Conservation (phyloP, 2,888 invertebrate genomes). For the Schrankia costaestrigalis region DNA sequence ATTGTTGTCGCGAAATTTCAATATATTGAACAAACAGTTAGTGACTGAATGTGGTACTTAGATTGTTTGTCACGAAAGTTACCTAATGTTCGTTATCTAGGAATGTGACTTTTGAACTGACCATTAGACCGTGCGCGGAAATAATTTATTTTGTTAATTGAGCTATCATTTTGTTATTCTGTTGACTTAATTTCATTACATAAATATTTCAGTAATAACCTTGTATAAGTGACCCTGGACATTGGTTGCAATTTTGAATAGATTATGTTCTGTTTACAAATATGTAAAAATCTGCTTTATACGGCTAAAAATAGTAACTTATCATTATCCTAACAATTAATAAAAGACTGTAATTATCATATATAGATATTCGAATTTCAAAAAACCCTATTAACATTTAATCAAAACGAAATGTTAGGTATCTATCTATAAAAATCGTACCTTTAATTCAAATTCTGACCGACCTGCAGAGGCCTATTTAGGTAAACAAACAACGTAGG, state of each 20-base stretch:
- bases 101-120: constrained; percentile 24
- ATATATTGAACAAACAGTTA: constrained; percentile 49
- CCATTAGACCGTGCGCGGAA: too few relatives aligned
- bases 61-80: constrained; percentile 40
- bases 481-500: constrained; percentile 26
- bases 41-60: constrained; percentile 35
- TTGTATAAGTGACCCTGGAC: too few relatives aligned
- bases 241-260: too few relatives aligned
- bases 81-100: constrained; percentile 28
- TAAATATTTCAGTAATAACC: too few relatives aligned
- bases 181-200: too few relatives aligned
- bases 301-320: too few relatives aligned
- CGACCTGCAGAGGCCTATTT: constrained; percentile 15
- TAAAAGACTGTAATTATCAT: background rate
- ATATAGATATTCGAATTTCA: background rate
- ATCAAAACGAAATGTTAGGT: constrained; percentile 17
- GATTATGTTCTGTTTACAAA: too few relatives aligned
- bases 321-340: too few relatives aligned
- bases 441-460: constrained; percentile 20
- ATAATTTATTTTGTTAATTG: too few relatives aligned
- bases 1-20: too few relatives aligned
- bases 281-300: too few relatives aligned
- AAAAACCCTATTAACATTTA: constrained; percentile 10
- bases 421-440: constrained; percentile 6
- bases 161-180: too few relatives aligned